phyloP scores from a whole-genome alignment of 2,888 invertebrate genomes.

The Antheraea assamensis region DNA sequence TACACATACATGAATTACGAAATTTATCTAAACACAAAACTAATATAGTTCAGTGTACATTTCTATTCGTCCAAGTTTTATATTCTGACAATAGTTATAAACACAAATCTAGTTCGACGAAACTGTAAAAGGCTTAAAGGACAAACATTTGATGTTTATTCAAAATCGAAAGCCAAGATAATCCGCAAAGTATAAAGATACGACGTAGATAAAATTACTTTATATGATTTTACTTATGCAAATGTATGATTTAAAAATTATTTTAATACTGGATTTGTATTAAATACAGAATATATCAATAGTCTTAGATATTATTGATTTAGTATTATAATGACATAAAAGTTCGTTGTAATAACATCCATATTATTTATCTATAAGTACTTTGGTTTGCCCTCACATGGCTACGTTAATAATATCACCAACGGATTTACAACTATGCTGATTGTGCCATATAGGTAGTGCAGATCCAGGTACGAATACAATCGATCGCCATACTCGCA shows the following conservation, averaged over 20 bases:
- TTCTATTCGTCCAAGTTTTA: neutral
- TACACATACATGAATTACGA: too few relatives aligned
- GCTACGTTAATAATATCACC: neutral
- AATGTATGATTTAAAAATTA: neutral
- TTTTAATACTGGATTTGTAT: neutral
- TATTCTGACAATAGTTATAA: neutral
- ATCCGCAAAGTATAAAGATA: neutral
- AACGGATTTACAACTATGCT: neutral
- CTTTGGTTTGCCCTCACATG: neutral
- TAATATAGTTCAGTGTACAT: too few relatives aligned
- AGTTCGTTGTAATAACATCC: too few relatives aligned
- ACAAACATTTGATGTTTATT: too few relatives aligned
- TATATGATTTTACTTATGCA: neutral
- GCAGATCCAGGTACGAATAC: slow-evolving; percentile 31
- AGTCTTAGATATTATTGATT: too few relatives aligned
- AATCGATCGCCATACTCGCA: slow-evolving; percentile 28
- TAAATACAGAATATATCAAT: neutral
- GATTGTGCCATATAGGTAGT: slow-evolving; percentile 15
- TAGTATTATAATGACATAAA: too few relatives aligned
- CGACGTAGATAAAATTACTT: neutral
- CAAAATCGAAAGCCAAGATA: neutral
- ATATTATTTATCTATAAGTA: neutral
- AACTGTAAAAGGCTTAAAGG: neutral
- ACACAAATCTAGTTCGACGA: neutral
- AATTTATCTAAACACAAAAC: too few relatives aligned